A percentile compares a stretch with the other conserved stretches of the same genome.
Conservation (phyloP, 1,140 invertebrate species). For the Dendroctonus ponderosae region DNA sequence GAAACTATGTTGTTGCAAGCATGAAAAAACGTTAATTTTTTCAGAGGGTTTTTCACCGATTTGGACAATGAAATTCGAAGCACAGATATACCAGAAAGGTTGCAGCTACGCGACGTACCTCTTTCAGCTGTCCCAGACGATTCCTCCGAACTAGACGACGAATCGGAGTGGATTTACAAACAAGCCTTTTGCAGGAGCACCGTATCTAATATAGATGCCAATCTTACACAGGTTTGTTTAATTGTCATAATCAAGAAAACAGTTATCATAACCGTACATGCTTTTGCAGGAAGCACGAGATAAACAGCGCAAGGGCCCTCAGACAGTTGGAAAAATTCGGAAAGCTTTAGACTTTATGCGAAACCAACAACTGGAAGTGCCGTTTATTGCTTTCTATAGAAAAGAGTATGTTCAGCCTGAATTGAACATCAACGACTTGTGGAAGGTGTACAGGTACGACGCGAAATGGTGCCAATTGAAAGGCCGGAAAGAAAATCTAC, state of each 20-base stretch:
- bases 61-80: conserved; percentile 89
- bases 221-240: conserved; percentile 45
- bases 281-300: conserved; percentile 54
- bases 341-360: conserved; percentile 95
- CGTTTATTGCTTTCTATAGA: conserved; percentile 97
- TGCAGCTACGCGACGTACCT: conserved; percentile 88
- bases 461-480: conserved; percentile 95
- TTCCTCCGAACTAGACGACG: conserved; percentile 86
- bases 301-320: conserved; percentile 59
- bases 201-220: conserved; percentile 73
- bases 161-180: conserved; percentile 97
- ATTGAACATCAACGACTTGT: conserved; percentile 92
- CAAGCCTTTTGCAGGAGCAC: conserved; percentile 85
- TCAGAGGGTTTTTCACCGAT: conserved; percentile 89
- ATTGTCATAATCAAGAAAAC: background rate
- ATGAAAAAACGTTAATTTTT: background rate
- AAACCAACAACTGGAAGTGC: conserved; percentile 92
- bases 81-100: conserved; percentile 86
- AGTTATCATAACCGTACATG: background rate
- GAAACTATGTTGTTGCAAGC: background rate
- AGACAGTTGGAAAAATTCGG: conserved; percentile 83
- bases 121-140: conserved; percentile 77
- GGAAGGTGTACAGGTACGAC: conserved; percentile 96
- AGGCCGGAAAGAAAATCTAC: conserved; percentile 81
- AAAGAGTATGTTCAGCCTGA: conserved; percentile 97